These are phyloP conservation scores for Axinella damicornis DNA, from an alignment of 37 sponge, comb jelly and placozoan genomes.

Conservation along the genomic window DNA sequence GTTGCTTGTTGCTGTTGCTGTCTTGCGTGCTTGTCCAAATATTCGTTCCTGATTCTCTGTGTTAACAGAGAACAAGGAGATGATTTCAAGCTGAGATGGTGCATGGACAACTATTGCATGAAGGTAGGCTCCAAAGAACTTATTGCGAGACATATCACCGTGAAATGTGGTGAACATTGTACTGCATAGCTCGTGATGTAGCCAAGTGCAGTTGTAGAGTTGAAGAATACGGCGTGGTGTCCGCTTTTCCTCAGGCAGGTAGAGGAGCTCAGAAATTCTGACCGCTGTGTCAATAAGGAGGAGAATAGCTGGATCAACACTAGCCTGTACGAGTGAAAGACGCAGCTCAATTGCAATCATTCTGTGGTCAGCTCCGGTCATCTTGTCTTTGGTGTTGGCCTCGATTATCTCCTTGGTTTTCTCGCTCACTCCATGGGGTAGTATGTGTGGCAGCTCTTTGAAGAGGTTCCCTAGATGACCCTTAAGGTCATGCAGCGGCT, in stretches of 20 bases:
- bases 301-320: neutral
- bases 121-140: too few relatives aligned
- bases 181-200: constrained; percentile 6
- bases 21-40: constrained; percentile 7
- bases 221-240: constrained; percentile 14
- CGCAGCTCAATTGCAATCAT: constrained; percentile 1
- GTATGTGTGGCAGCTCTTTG: constrained; percentile 10
- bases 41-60: constrained; percentile 8
- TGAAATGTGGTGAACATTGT: too few relatives aligned
- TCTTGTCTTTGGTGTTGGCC: neutral
- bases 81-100: constrained; percentile 20
- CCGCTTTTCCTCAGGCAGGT: neutral
- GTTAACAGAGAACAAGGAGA: constrained; percentile 22
- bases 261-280: constrained; percentile 2
- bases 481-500: constrained; percentile 20
- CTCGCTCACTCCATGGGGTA: neutral
- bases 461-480: constrained; percentile 8
- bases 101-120: too few relatives aligned
- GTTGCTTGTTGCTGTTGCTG: neutral
- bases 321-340: neutral
- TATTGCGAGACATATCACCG: neutral
- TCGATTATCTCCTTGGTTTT: neutral
- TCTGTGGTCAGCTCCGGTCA: constrained; percentile 22
- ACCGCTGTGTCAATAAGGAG: constrained; percentile 8
- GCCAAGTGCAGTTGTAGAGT: constrained; percentile 31